Percentiles rank a stretch among this genome's conserved stretches.
Conservation (phyloP, 2,888 invertebrate genomes). For the Nebria brevicollis region DNA sequence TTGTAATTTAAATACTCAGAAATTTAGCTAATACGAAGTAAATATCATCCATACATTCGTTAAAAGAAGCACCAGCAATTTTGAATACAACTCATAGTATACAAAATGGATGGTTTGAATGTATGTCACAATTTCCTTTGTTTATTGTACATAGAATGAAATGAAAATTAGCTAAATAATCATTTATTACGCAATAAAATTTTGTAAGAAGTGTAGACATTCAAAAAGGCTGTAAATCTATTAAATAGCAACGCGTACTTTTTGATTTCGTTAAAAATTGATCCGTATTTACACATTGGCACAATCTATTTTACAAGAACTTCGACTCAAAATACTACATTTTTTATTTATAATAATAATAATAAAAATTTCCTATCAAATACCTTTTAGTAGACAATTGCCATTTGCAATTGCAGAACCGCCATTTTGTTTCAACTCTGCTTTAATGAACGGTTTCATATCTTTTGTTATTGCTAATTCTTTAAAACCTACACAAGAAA, state of each 20-base stretch:
- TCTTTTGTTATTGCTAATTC: conserved; percentile 28
- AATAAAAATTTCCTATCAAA: conserved; percentile 32
- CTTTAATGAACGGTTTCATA: conserved; percentile 23
- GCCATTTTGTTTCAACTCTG: conserved; percentile 32
- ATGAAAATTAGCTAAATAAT: background rate
- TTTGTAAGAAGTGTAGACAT: background rate
- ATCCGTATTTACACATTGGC: conserved; percentile 41
- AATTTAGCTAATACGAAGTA: background rate
- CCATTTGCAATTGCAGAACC: conserved; percentile 27
- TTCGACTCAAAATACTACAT: background rate
- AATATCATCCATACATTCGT: background rate
- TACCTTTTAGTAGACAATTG: conserved; percentile 38
- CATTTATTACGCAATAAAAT: background rate
- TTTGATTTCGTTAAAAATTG: conserved; percentile 1
- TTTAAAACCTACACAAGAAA: conserved; percentile 15
- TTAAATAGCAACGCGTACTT: background rate
- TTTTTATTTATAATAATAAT: background rate
- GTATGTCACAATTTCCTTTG: background rate
- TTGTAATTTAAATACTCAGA: background rate
- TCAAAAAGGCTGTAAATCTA: background rate
- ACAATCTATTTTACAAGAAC: conserved; percentile 23
- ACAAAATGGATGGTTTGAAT: background rate
- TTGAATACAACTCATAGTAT: background rate
- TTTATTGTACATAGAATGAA: background rate
- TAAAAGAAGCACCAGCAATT: background rate